A percentile compares a stretch with the other conserved stretches of the same genome.
phyloP scores from a whole-genome alignment of 2,888 invertebrate genomes.

The Sialis lutaria region DNA sequence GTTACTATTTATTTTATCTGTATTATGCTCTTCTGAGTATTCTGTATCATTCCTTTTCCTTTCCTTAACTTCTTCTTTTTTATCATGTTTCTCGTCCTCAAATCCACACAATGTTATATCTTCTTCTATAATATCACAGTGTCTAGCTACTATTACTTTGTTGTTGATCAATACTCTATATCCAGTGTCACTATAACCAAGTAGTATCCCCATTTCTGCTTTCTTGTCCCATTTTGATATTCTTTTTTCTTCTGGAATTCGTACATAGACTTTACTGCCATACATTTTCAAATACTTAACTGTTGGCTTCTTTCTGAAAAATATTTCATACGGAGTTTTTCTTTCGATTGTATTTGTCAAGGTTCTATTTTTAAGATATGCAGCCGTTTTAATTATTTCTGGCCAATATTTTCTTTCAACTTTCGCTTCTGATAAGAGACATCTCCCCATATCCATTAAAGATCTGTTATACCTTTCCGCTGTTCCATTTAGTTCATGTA shows the following conservation, averaged over 20 bases:
- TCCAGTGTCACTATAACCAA: not conserved
- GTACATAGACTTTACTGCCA: conserved; percentile 7
- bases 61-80: too few relatives aligned
- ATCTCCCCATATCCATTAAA: conserved; percentile 11
- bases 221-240: conserved; percentile 8
- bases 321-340: conserved; percentile 11
- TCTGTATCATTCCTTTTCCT: too few relatives aligned
- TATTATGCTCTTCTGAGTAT: too few relatives aligned
- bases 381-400: conserved; percentile 8
- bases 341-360: conserved; percentile 6
- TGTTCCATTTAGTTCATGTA: not conserved
- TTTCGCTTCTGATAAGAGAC: conserved; percentile 11
- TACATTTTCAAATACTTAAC: conserved; percentile 7
- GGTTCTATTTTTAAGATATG: conserved; percentile 9
- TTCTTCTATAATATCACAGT: too few relatives aligned
- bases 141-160: too few relatives aligned
- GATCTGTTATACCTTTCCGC: conserved; percentile 12
- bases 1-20: too few relatives aligned
- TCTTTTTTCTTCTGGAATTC: conserved; percentile 7
- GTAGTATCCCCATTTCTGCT: conserved; percentile 6
- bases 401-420: conserved; percentile 10
- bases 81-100: too few relatives aligned
- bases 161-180: not conserved
- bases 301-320: conserved; percentile 11
- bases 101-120: too few relatives aligned